phyloP scores from a whole-genome alignment of 2,888 invertebrate genomes.

The Encarsia formosa region DNA sequence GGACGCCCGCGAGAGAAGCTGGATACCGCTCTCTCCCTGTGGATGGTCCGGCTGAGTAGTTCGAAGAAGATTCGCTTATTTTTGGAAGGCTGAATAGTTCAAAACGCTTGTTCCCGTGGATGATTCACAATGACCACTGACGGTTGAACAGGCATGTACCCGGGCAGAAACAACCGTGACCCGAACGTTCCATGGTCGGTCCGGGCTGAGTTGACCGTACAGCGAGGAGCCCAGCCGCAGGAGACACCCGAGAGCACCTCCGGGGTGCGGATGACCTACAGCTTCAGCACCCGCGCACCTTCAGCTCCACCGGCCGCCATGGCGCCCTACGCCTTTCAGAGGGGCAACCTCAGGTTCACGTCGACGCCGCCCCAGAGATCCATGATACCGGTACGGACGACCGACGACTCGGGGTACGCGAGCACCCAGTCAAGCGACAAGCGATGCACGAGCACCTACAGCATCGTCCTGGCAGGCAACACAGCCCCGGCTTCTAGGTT shows the following conservation, averaged over 20 bases:
- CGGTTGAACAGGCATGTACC: not conserved
- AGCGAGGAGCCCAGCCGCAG: constrained; percentile 5
- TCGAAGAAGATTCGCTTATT: no score
- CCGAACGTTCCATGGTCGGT: constrained; percentile 23
- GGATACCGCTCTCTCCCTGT: no score
- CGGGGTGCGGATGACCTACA: constrained; percentile 26
- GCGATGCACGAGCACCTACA: constrained; percentile 65
- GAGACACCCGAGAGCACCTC: not conserved
- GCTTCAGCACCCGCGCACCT: no score
- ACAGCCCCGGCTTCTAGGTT: not conserved
- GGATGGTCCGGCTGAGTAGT: no score
- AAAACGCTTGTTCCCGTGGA: no score
- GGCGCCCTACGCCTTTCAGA: constrained; percentile 51
- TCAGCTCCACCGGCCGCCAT: no score
- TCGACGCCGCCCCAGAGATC: constrained; percentile 46
- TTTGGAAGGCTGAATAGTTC: no score
- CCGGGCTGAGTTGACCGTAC: constrained; percentile 22
- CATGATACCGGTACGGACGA: constrained; percentile 36
- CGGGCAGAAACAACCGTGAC: no score
- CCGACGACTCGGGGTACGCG: constrained; percentile 55
- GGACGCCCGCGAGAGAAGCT: no score
- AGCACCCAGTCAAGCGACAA: constrained; percentile 49
- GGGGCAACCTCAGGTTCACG: constrained; percentile 56
- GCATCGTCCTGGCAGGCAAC: constrained; percentile 59
- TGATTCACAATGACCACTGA: no score